These are phyloP conservation scores for Pseudomyrmex concolor DNA, from an alignment of 1,140 invertebrate species.

Conservation along the genomic window DNA sequence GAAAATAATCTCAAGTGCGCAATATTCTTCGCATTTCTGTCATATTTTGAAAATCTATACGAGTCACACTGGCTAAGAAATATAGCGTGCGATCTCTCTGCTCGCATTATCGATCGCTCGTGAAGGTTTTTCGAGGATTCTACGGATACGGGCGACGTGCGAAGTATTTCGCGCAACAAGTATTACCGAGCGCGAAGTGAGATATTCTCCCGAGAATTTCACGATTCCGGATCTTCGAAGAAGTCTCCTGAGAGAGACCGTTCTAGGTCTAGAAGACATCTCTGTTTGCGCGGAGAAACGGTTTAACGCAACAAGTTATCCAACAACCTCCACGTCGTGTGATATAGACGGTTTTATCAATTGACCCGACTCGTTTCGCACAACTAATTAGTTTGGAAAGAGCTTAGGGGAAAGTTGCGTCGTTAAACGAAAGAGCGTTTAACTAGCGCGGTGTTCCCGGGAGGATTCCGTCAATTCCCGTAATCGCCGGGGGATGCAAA, in stretches of 20 bases:
- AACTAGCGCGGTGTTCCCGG: too few species aligned
- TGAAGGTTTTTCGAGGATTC: not conserved
- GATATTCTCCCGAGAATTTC: not conserved
- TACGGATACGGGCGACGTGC: not conserved
- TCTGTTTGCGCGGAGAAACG: not conserved
- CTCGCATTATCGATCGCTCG: conserved; percentile 28
- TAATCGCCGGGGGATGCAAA: conserved; percentile 19
- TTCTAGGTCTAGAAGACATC: not conserved
- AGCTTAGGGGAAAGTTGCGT: not conserved
- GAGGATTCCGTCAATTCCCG: not conserved
- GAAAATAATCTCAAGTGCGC: too few species aligned
- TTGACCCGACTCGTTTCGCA: not conserved
- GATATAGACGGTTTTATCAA: not conserved
- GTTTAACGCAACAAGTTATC: conserved; percentile 42
- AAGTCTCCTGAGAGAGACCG: not conserved
- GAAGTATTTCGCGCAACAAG: conserved; percentile 43
- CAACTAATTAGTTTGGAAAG: not conserved
- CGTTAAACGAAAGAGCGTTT: not conserved
- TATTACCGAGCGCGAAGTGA: conserved; percentile 7
- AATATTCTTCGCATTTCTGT: too few species aligned
- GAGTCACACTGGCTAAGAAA: not conserved
- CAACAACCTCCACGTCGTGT: not conserved
- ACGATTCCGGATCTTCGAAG: not conserved
- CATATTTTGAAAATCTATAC: too few species aligned
- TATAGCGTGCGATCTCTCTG: not conserved